A percentile compares a stretch with the other conserved stretches of the same genome.
Conservation (phyloP, 2,888 invertebrate species). For the Candidula unifasciata region DNA sequence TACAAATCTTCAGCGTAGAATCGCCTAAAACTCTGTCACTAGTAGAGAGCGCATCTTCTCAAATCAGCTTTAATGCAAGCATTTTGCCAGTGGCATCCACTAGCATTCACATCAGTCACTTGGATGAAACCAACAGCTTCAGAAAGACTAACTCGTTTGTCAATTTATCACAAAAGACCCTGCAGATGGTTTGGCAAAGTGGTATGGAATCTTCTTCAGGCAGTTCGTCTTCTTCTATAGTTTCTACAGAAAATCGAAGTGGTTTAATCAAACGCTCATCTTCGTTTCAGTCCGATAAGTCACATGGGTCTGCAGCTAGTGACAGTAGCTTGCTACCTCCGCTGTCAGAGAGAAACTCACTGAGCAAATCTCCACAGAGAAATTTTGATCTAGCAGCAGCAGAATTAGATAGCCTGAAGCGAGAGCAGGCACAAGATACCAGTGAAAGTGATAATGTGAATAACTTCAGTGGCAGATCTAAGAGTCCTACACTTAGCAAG, state of each 20-base stretch:
- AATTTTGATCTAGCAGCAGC: background rate
- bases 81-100: background rate
- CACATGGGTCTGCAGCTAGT: constrained; percentile 32
- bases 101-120: constrained; percentile 1
- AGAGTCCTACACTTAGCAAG: constrained; percentile 39
- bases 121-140: background rate
- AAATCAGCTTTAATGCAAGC: constrained; percentile 34
- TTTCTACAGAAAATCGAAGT: constrained; percentile 40
- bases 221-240: constrained; percentile 53
- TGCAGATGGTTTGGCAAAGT: constrained; percentile 54
- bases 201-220: constrained; percentile 53
- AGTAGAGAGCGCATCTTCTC: constrained; percentile 21
- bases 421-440: constrained; percentile 3
- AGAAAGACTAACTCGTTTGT: background rate
- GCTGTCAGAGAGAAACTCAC: background rate
- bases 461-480: constrained; percentile 3
- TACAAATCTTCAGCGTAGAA: constrained; percentile 42
- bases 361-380: constrained; percentile 23
- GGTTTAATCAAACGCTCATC: constrained; percentile 12
- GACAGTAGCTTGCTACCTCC: constrained; percentile 53
- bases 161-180: constrained; percentile 23
- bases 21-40: constrained; percentile 36
- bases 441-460: constrained; percentile 33
- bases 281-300: constrained; percentile 37
- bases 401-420: background rate